A percentile compares a stretch with the other conserved stretches of the same genome.
Conservation (phyloP, 2,113 vertebrate species). For the Catharus fuscescens region DNA sequence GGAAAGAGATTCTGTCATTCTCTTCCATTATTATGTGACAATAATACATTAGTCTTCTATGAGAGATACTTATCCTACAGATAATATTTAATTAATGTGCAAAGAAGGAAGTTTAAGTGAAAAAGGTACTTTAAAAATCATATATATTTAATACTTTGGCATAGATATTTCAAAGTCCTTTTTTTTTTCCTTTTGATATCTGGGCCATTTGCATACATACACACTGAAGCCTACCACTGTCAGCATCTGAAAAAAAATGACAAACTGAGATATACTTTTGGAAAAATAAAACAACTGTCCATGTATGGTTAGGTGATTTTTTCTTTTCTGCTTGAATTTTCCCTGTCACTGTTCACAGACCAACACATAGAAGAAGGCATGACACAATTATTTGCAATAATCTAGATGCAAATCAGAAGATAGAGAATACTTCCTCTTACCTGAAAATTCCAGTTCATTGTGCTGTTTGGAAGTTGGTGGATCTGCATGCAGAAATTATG, state of each 20-base stretch:
- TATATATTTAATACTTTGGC: conserved; percentile 46
- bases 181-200: conserved; percentile 26
- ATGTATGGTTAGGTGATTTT: not conserved
- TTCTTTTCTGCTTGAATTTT: conserved; percentile 36
- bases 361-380: not conserved
- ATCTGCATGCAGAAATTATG: not conserved
- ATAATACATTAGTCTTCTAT: conserved; percentile 44
- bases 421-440: not conserved
- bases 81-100: conserved; percentile 59
- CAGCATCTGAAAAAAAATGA: not conserved
- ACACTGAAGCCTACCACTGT: not conserved
- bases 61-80: conserved; percentile 51
- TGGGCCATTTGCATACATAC: conserved; percentile 32
- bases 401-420: not conserved
- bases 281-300: not conserved
- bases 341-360: not conserved
- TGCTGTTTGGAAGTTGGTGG: not conserved
- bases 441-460: not conserved
- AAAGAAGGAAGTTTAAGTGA: conserved; percentile 30
- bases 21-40: conserved; percentile 40
- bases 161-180: conserved; percentile 47
- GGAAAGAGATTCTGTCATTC: conserved; percentile 28
- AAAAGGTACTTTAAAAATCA: conserved; percentile 53
- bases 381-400: not conserved
- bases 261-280: not conserved